These are phyloP conservation scores for Pterophyllum scalare DNA, from an alignment of 2,113 vertebrate genomes.

Conservation along the genomic window DNA sequence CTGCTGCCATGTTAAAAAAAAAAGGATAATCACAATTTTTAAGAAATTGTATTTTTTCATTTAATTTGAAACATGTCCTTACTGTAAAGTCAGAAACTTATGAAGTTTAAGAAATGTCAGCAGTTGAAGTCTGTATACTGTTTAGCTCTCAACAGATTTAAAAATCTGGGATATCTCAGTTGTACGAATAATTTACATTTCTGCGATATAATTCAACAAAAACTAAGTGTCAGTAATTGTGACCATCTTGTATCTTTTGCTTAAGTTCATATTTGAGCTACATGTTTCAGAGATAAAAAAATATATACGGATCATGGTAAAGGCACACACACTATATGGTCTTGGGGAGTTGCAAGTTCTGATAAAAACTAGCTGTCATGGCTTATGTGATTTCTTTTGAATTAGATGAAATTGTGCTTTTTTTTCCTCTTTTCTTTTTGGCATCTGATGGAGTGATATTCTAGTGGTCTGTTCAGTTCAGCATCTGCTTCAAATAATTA, in stretches of 20 bases:
- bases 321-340: conserved; percentile 13
- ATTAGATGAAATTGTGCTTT: conserved; percentile 51
- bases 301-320: conserved; percentile 7
- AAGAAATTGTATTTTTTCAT: neutral
- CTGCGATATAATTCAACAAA: conserved; percentile 18
- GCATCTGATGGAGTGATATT: conserved; percentile 34
- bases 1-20: neutral
- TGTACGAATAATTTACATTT: conserved; percentile 26
- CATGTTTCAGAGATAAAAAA: conserved; percentile 35
- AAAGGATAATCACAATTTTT: neutral
- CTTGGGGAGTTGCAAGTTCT: conserved; percentile 33
- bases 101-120: neutral
- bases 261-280: conserved; percentile 41
- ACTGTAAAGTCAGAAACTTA: neutral
- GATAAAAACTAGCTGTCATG: conserved; percentile 31
- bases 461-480: conserved; percentile 30
- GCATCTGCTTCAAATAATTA: conserved; percentile 61
- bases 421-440: conserved; percentile 14
- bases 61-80: neutral
- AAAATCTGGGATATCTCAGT: conserved; percentile 3
- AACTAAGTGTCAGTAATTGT: conserved; percentile 42
- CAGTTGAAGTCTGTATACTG: conserved; percentile 13
- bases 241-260: conserved; percentile 36
- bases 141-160: conserved; percentile 33
- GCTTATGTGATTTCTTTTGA: conserved; percentile 31